Base-by-base conservation (phyloP, 2,113 vertebrate species). In the Tragelaphus scriptus region DNA sequence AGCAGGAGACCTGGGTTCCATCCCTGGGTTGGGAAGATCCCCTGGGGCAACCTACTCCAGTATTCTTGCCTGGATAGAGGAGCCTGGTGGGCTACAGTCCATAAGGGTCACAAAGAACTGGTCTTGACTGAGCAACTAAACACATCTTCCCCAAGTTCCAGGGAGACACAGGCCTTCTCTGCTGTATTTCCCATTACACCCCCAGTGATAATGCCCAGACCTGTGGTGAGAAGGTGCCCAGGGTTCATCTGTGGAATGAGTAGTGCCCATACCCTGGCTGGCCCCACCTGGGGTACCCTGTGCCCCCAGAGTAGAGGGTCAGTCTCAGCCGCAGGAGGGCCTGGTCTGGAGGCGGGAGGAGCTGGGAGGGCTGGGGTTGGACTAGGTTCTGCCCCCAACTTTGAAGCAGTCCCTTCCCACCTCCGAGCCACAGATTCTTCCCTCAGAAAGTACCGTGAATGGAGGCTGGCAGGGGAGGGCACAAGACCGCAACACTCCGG, bases 401-500 rank as follows among this genome's bases (percentile, higher is more conserved):
- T n/a, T 21, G 30, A 88, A 58, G 36, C 2, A 30, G 55, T 19
- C 23, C 15, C 58, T 81, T 80, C 26, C 15, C 2, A 3, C 44
- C 14, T 84, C 56, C 4, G 9, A 94, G 44, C 32, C 87, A 55
- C 56, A 51, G 68, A 40, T 17, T 65, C 25, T 40, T 59, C 6
- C 5, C 32, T 40, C 87, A 12, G 28, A 13, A 84, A 85, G 40
- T 25, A 55, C 13, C 8, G 0, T 56, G 40, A 40, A 1, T 40
- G 15, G 7, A 15, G 32, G 56, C 9, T 23, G 12, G 16, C 14
- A 7, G 25, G 30, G 11, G 23, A 13, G 12, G 44, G 4, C 5
- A 1, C 2, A 1, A 17, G 12, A 77, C 53, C 30, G 1, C 51
- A 30, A 47, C 5, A 51, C 51, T n/a, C 88, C 4, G 1, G 0